phyloP scores from a whole-genome alignment of 2,888 invertebrate genomes.

The Lasioglossum pauxillum region DNA sequence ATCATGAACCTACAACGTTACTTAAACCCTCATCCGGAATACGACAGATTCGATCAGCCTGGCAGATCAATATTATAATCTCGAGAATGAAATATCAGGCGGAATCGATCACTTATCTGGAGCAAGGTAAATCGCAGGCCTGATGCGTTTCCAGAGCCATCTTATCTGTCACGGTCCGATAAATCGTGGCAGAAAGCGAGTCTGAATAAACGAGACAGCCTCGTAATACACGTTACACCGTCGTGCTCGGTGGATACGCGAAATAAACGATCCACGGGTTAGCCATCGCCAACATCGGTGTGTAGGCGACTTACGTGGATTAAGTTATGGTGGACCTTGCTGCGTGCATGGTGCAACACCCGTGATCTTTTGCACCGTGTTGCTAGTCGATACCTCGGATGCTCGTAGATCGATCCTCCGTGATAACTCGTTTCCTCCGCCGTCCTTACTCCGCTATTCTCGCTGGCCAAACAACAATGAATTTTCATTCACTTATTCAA shows the following conservation, averaged over 20 bases:
- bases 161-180: slow-evolving; percentile 62
- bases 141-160: slow-evolving; percentile 53
- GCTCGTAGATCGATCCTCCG: slow-evolving; percentile 59
- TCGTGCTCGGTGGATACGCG: slow-evolving; percentile 65
- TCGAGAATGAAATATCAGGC: background rate
- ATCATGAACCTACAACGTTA: no score
- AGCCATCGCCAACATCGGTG: slow-evolving; percentile 62
- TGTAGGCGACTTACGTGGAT: slow-evolving; percentile 74
- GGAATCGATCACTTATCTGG: slow-evolving; percentile 25
- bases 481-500: slow-evolving; percentile 29
- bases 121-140: slow-evolving; percentile 48
- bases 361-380: slow-evolving; percentile 62
- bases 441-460: background rate
- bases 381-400: slow-evolving; percentile 51
- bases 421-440: slow-evolving; percentile 43
- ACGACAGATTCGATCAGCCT: background rate
- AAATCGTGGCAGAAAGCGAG: slow-evolving; percentile 64
- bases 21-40: no score
- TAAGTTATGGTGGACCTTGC: slow-evolving; percentile 75
- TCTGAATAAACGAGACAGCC: slow-evolving; percentile 68
- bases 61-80: slow-evolving; percentile 6
- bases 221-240: slow-evolving; percentile 61
- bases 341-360: slow-evolving; percentile 67
- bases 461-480: slow-evolving; percentile 36
- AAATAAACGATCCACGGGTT: slow-evolving; percentile 71